Evolutionary conservation across 2,113 vertebrate genomes (phyloP).

Genomic region (Narcine bancroftii): DNA sequence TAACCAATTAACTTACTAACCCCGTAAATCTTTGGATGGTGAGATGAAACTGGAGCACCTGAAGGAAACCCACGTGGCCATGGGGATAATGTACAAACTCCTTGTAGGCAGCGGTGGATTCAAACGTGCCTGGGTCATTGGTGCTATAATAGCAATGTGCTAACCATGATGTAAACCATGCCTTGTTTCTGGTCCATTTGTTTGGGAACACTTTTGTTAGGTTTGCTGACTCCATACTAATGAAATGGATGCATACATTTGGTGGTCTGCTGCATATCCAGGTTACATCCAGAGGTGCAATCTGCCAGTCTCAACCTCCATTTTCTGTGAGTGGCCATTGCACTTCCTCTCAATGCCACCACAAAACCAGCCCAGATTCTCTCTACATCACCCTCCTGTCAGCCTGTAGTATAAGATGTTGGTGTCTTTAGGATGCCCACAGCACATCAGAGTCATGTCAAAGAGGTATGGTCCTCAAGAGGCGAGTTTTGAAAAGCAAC

Average conservation of each 20-base stretch:
- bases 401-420: neutral
- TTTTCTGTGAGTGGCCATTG: neutral
- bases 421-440: neutral
- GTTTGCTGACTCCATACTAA: neutral
- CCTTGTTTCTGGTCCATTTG: neutral
- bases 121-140: too few relatives aligned
- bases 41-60: too few relatives aligned
- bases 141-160: too few relatives aligned
- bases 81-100: too few relatives aligned
- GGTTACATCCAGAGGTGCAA: neutral
- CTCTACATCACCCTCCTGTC: neutral
- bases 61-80: too few relatives aligned
- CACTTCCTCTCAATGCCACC: too few relatives aligned
- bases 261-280: neutral
- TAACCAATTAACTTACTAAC: too few relatives aligned
- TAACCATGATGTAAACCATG: too few relatives aligned
- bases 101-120: too few relatives aligned
- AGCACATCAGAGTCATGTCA: neutral
- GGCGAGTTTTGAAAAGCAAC: too few relatives aligned
- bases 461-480: neutral
- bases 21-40: too few relatives aligned
- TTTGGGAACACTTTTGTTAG: too few relatives aligned
- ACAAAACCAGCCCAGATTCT: neutral
- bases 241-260: neutral
- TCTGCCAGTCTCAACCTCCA: neutral